These are phyloP conservation scores for Grallaria varia DNA, from an alignment of 2,113 vertebrate species.

Conservation along the genomic window DNA sequence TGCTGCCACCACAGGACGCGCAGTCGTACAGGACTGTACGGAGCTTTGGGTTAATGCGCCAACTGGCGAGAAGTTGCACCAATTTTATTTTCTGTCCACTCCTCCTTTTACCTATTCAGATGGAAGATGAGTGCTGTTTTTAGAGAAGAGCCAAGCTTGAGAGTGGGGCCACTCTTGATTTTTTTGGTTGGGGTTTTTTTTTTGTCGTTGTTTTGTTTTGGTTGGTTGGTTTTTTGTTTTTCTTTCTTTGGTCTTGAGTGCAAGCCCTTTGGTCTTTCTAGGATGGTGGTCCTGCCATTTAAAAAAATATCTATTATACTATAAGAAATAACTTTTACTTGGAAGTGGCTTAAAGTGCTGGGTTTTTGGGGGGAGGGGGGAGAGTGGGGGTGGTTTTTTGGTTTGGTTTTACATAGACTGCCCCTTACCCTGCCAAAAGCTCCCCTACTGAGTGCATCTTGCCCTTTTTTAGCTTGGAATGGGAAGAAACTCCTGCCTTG, in stretches of 20 bases:
- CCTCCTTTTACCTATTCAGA: constrained; percentile 46
- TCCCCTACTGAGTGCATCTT: constrained; percentile 15
- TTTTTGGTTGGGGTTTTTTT: not conserved
- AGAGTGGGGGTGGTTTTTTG: not conserved
- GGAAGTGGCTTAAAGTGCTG: constrained; percentile 66
- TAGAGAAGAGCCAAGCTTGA: constrained; percentile 60
- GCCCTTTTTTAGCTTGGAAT: constrained; percentile 21
- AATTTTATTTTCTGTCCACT: constrained; percentile 69
- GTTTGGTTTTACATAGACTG: constrained; percentile 15
- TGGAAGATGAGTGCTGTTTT: constrained; percentile 65
- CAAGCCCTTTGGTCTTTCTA: constrained; percentile 62
- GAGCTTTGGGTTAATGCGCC: constrained; percentile 59
- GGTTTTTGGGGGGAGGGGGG: not conserved
- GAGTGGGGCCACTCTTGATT: constrained; percentile 14
- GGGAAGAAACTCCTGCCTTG: constrained; percentile 40
- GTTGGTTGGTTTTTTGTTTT: constrained; percentile 28
- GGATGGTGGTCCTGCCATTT: constrained; percentile 77
- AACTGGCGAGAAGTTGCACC: constrained; percentile 74
- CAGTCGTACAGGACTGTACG: constrained; percentile 33
- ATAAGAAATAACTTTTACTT: constrained; percentile 67
- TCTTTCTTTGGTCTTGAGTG: constrained; percentile 29
- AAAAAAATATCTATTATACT: constrained; percentile 43
- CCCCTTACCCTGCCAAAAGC: not conserved
- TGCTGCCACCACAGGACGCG: constrained; percentile 61
- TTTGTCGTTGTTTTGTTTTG: not conserved